Evolutionary conservation across 2,797 vertebrate genomes (phyloP), one percentile per base, ranked within the genome.

Genomic region (Peromyscus nudipes): DNA sequence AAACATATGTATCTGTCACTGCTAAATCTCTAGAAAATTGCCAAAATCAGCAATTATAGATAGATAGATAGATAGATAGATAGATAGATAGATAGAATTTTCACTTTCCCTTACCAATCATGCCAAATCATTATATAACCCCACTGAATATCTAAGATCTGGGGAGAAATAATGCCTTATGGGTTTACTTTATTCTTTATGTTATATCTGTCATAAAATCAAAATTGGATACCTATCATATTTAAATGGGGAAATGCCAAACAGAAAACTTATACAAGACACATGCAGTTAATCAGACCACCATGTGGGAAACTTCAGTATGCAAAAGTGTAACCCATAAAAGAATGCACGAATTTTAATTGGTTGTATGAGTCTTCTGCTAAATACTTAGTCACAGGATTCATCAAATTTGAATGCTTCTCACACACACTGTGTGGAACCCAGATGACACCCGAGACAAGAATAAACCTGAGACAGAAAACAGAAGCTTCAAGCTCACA

Each of bases 371-470:
- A 95, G 25, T 10, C 14, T 10, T 43, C 92, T 94, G 21, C 85
- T 96, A 92, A 95, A 79, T 92, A 64, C 21, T 76, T 80, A 80
- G n/a, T 67, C 62, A 71, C 94, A 82, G 25, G 76, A 23, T 94
- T 95, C 37, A 82, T 40, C 2, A 1, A 43, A 64, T 43, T 64
- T 43, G 40, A 83, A 46, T 64, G 62, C 27, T 31, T 43, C 37
- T 43, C 81, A 62, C 12, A 81, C 5, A 27, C 3, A 71, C 21
- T 57, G 19, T 67, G 55, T 60, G n/a, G 77, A 83, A 6, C 69
- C 80, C 52, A 43, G 34, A 84, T 46, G 40, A 73, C 29, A 77
- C 40, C 73, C 81, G 52, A 96, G 73, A 80, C 49, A 83, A 57
- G 16, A 57, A 57, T 57, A 57, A 17, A 57, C 55, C 55, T 57